Percentiles rank a stretch among this genome's conserved stretches.
These are phyloP conservation scores for Gambusia yucatana DNA, from an alignment of 2,797 vertebrate species.

Conservation along the genomic window DNA sequence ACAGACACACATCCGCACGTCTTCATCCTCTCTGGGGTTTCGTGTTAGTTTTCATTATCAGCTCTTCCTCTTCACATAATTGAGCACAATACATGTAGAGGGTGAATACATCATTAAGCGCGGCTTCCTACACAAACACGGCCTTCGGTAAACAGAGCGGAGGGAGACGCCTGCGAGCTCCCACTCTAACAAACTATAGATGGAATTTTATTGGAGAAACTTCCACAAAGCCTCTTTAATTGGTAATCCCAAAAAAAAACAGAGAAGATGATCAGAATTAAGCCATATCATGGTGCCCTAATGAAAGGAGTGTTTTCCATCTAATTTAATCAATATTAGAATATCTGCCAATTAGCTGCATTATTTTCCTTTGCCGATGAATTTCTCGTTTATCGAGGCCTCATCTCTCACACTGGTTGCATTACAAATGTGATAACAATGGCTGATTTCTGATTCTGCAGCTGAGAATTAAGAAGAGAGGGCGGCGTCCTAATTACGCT, in stretches of 20 bases:
- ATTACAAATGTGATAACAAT: constrained; percentile 85
- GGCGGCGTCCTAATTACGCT: constrained; percentile 80
- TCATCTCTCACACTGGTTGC: constrained; percentile 77
- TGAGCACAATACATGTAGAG: constrained; percentile 64
- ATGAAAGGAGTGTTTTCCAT: constrained; percentile 79
- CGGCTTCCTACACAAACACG: constrained; percentile 70
- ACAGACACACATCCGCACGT: constrained; percentile 34
- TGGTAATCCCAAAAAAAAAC: constrained; percentile 72
- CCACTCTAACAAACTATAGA: constrained; percentile 44
- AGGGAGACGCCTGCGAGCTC: constrained; percentile 19
- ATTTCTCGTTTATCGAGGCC: constrained; percentile 80
- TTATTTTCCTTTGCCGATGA: constrained; percentile 79
- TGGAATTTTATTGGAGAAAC: constrained; percentile 53
- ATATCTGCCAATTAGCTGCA: constrained; percentile 84
- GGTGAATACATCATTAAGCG: constrained; percentile 76
- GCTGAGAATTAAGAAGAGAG: constrained; percentile 74
- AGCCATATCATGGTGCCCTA: constrained; percentile 68
- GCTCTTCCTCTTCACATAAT: constrained; percentile 73
- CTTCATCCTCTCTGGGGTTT: constrained; percentile 69
- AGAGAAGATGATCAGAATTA: constrained; percentile 76
- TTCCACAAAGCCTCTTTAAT: constrained; percentile 72
- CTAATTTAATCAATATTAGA: constrained; percentile 87
- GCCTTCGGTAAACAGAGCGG: constrained; percentile 59
- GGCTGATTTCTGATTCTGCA: constrained; percentile 80
- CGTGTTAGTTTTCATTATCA: constrained; percentile 76